Evolutionary conservation across 2,888 invertebrate species (phyloP).

Genomic region (Chironomus riparius): DNA sequence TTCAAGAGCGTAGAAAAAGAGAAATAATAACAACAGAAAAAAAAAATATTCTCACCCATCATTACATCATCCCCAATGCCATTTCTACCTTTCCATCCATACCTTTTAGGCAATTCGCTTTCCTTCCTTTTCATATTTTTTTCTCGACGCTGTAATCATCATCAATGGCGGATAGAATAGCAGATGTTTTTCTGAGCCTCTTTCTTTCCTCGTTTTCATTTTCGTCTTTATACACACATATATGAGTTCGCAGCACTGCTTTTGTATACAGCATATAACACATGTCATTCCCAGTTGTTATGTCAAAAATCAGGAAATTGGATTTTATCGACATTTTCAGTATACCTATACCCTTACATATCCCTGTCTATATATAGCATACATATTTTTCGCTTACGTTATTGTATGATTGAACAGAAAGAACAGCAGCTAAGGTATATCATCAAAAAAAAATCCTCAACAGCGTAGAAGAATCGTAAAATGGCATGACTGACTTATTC

Average conservation of each 20-base stretch:
- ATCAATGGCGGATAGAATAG: neutral
- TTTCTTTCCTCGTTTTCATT: too few relatives aligned
- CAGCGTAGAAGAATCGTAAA: too few relatives aligned
- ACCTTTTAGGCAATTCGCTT: neutral
- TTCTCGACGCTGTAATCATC: neutral
- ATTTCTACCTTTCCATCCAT: neutral
- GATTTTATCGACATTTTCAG: conserved; percentile 16
- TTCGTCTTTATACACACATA: too few relatives aligned
- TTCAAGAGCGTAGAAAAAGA: neutral
- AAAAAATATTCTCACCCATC: neutral
- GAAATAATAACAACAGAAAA: too few relatives aligned
- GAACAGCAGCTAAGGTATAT: too few relatives aligned
- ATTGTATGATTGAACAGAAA: too few relatives aligned
- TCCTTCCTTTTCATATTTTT: neutral
- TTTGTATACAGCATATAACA: neutral
- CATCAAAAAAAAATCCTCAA: too few relatives aligned
- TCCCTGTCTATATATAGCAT: too few relatives aligned
- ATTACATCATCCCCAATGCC: neutral
- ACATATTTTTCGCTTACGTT: too few relatives aligned
- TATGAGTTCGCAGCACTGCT: too few relatives aligned
- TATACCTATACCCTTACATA: neutral
- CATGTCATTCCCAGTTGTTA: conserved; percentile 21
- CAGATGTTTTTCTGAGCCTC: too few relatives aligned
- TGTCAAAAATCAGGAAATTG: conserved; percentile 27
- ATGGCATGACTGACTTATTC: too few relatives aligned